Evolutionary conservation across 2,113 vertebrate genomes (phyloP).

Genomic region (Ramphastos sulfuratus): DNA sequence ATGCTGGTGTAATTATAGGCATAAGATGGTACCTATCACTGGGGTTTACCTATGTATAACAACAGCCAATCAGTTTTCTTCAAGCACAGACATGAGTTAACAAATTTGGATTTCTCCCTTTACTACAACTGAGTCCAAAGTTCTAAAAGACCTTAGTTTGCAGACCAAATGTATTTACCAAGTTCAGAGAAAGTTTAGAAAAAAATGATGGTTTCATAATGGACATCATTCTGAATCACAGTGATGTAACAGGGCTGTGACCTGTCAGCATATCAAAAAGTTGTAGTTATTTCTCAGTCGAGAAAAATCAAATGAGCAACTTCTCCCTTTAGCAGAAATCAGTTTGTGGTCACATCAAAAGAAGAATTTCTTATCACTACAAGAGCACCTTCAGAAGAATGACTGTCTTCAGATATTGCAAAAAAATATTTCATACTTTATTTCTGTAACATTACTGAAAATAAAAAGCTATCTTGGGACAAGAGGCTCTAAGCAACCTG

Average conservation of each 20-base stretch:
- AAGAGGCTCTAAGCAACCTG: conserved; percentile 38
- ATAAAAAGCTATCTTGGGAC: conserved; percentile 32
- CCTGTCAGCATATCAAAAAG: conserved; percentile 5
- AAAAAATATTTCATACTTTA: conserved; percentile 13
- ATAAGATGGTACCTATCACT: conserved; percentile 93
- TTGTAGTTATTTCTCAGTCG: not conserved
- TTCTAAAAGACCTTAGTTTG: not conserved
- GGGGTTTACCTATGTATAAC: conserved; percentile 85
- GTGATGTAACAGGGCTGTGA: not conserved
- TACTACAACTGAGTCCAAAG: conserved; percentile 60
- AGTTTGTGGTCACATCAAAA: not conserved
- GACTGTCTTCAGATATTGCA: not conserved
- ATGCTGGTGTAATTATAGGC: conserved; percentile 95
- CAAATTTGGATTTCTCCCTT: conserved; percentile 77
- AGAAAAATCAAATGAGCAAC: not conserved
- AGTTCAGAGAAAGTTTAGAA: conserved; percentile 2
- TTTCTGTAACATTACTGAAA: conserved; percentile 30
- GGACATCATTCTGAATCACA: not conserved
- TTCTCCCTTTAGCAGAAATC: not conserved
- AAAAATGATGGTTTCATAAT: not conserved
- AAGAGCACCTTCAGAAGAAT: not conserved
- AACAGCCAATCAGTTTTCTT: conserved; percentile 86
- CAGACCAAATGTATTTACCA: not conserved
- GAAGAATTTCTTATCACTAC: not conserved
- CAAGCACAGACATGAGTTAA: conserved; percentile 75